Base-by-base conservation (phyloP, 64 coral and sea anemone genomes). In the Hydrozoanthus tunicans region DNA sequence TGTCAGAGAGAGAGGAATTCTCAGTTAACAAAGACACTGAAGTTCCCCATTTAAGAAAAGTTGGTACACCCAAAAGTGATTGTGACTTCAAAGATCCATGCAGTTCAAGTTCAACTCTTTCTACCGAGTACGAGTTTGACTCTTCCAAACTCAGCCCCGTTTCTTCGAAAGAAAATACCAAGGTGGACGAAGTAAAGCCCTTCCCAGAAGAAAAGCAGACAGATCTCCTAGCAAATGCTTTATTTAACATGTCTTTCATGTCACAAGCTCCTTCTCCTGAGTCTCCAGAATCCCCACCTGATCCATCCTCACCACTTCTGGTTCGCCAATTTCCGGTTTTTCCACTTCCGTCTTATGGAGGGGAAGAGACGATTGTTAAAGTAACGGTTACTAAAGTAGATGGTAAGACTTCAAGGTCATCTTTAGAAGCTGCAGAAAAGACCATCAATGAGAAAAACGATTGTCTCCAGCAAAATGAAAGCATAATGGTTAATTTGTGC, bases 221-320 rank as follows among this genome's bases (percentile, higher is more conserved):
- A 12, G 82, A 91, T 65, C 68, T 92, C 13, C 93, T 89, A 51
- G 92, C 92, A 43, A 94, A 93, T 70, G 95, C 92, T 4, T 58
- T 96, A 53, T 96, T 96, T 69, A 94, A 94, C 55, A 96, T 96
- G 95, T 96, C 95, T 6, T 94, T 78, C 65, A 66, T 91, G 83
- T 96, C 95, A 53, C 95, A 92, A 13, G 54, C 17, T 1, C 13
- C 89, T 13, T 69, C 8, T 9, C 77, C 70, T 15, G 88, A 89
- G 11, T 14, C 10, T 63, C 89, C 89, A 4, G 56, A 54, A 17
- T 96, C 95, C 4, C 95, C 95, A 5, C 95, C 95, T 1, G 55
- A 43, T 13, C 95, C 95, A 0, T 92, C 77, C 3, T 88, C 95
- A 4, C 95, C 95, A 23, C 70, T 51, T 59, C 27, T 75, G 6